Base-by-base conservation (phyloP, 2,113 vertebrate species). In the Thalassarche chlororhynchos region DNA sequence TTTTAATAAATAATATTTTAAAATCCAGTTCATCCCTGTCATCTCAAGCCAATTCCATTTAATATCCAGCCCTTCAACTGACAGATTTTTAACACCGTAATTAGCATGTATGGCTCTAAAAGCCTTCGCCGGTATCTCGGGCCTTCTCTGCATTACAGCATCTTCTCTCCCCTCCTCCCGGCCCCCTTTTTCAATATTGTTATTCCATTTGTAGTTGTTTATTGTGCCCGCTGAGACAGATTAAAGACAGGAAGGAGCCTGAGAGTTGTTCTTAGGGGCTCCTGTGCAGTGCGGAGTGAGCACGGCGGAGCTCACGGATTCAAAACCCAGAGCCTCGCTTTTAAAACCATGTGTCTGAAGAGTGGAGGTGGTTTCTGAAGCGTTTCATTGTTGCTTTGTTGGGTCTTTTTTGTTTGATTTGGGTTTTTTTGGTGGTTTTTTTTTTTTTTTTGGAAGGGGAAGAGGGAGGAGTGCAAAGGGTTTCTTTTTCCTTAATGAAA, bases 71-170 rank as follows among this genome's bases (percentile, higher is more conserved):
- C 89, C 94, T 97, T 95, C 88, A 85, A 96, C 97, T 97, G 98
- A 98, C 97, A 95, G 97, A 64, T 90, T 97, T 97, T 98, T 98
- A 98, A 98, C 98, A 96, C 97, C 76, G 42, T 98, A 98, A 98
- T 98, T 98, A 98, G 90, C 94, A 97, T 96, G 84, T 85, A 92
- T 95, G 91, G 97, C 97, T 98, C 92, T 93, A 97, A 98, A 98
- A 97, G 97, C 94, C 87, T 97, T 96, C 21, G 10, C 97, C 17
- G 4, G 90, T 87, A 70, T 87, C 94, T 86, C 89, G 79, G 97
- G 55, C 88, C 92, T 95, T 72, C 87, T 40, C 74, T 83, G 92
- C 93, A 52, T 96, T 70, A 46, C 42, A 36, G 70, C 87, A 65
- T 86, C 90, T 58, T 44, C 51, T 61, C 66, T 80, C 80, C 85